phyloP scores from a whole-genome alignment of 2,113 vertebrate genomes.

The Mastomys coucha region DNA sequence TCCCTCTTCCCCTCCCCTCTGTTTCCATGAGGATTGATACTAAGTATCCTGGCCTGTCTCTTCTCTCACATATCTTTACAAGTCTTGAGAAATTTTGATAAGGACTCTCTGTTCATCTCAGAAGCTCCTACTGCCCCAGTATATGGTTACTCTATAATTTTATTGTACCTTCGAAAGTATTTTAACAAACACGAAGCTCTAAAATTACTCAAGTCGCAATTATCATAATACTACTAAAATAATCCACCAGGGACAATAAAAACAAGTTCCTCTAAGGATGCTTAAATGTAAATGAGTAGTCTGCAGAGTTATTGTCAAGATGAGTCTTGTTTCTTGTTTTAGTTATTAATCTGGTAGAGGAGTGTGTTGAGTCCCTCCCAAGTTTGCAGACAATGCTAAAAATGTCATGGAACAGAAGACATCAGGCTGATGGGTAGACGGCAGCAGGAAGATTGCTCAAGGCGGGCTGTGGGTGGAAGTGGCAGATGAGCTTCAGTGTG shows the following conservation, averaged over 20 bases:
- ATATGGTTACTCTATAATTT: neutral
- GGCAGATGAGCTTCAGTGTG: slow-evolving; percentile 7
- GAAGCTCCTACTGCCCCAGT: neutral
- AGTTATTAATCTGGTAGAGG: slow-evolving; percentile 63
- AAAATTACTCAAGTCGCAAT: slow-evolving; percentile 41
- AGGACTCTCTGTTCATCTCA: neutral
- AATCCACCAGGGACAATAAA: neutral
- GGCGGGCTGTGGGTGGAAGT: slow-evolving; percentile 35
- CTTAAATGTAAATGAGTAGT: neutral
- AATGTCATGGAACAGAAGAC: slow-evolving; percentile 55
- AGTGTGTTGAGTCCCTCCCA: neutral
- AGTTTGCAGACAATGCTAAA: slow-evolving; percentile 72
- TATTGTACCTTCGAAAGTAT: slow-evolving; percentile 57
- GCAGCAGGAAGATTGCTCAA: slow-evolving; percentile 35
- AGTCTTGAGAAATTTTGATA: neutral
- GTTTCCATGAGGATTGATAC: too few species aligned
- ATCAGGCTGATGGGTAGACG: slow-evolving; percentile 55
- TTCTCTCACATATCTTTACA: neutral
- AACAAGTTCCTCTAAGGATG: slow-evolving; percentile 25
- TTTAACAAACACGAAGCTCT: slow-evolving; percentile 46
- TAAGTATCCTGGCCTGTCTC: neutral
- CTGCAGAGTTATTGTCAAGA: neutral
- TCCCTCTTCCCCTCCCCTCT: neutral
- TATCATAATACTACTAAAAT: slow-evolving; percentile 32
- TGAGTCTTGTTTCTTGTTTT: slow-evolving; percentile 10